Conservation (phyloP, 2,113 vertebrate species). For the Perccottus glenii region DNA sequence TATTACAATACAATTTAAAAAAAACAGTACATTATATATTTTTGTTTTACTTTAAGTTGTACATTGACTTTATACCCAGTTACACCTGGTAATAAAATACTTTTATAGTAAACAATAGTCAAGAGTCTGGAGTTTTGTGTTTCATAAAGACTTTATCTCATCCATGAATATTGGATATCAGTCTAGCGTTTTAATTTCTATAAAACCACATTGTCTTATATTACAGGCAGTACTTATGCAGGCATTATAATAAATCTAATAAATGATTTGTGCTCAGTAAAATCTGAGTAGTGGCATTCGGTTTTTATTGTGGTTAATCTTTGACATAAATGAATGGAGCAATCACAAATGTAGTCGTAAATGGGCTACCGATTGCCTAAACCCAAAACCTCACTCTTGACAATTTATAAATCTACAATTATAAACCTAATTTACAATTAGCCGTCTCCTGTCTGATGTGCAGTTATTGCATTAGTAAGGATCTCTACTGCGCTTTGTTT, state of each 20-base stretch:
- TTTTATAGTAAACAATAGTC: neutral
- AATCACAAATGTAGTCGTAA: neutral
- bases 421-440: conserved; percentile 17
- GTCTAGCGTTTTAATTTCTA: conserved; percentile 1
- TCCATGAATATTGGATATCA: conserved; percentile 1
- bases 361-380: no score
- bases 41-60: conserved; percentile 21
- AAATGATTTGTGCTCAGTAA: no score
- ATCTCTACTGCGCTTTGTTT: conserved; percentile 45
- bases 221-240: neutral
- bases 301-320: no score
- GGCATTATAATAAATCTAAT: no score
- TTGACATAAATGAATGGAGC: no score
- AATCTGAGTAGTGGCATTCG: neutral
- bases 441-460: conserved; percentile 37
- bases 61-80: no score
- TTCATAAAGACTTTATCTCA: neutral
- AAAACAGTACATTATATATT: neutral
- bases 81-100: neutral
- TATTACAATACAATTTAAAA: no score
- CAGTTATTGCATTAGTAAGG: conserved; percentile 58
- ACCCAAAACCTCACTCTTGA: neutral
- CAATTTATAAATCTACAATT: neutral
- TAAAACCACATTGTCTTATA: neutral
- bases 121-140: conserved; percentile 1